Percentiles rank a stretch among this genome's conserved stretches.
phyloP scores from a whole-genome alignment of 2,113 vertebrate species.

The Cochlearius cochlearius region DNA sequence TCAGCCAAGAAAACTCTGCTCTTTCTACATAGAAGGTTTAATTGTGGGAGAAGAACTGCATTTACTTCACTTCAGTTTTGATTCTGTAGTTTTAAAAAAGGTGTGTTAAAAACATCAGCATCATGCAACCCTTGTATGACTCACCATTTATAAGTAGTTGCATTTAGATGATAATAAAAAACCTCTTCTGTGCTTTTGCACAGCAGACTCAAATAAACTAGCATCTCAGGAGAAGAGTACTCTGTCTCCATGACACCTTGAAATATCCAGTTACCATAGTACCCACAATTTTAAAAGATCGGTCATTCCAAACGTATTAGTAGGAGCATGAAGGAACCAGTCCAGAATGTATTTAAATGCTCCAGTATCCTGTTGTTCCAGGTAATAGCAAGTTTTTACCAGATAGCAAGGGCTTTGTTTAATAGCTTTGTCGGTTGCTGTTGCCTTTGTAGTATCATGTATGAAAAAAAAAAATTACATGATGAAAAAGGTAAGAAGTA shows the following conservation, averaged over 20 bases:
- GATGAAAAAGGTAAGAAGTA: background rate
- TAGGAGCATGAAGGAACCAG: background rate
- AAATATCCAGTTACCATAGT: constrained; percentile 35
- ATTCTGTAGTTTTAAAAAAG: background rate
- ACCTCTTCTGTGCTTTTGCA: background rate
- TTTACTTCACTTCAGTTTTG: background rate
- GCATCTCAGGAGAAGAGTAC: background rate
- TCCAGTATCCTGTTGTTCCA: background rate
- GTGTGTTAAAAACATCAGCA: background rate
- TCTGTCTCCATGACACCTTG: constrained; percentile 7
- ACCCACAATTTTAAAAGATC: background rate
- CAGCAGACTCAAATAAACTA: background rate
- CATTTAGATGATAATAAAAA: background rate
- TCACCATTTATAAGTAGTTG: background rate
- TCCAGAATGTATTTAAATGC: background rate
- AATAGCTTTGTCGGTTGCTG: background rate
- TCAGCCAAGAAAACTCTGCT: background rate
- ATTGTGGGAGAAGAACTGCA: background rate
- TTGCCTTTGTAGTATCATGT: background rate
- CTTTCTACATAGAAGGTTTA: background rate
- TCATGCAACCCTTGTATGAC: background rate
- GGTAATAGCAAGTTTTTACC: background rate
- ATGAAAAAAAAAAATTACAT: background rate
- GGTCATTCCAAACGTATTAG: background rate
- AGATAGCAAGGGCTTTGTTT: background rate